A percentile compares a stretch with the other conserved stretches of the same genome.
These are phyloP conservation scores for Myoxocephalus aenaeus DNA, from an alignment of 2,797 vertebrate genomes.

Conservation along the genomic window DNA sequence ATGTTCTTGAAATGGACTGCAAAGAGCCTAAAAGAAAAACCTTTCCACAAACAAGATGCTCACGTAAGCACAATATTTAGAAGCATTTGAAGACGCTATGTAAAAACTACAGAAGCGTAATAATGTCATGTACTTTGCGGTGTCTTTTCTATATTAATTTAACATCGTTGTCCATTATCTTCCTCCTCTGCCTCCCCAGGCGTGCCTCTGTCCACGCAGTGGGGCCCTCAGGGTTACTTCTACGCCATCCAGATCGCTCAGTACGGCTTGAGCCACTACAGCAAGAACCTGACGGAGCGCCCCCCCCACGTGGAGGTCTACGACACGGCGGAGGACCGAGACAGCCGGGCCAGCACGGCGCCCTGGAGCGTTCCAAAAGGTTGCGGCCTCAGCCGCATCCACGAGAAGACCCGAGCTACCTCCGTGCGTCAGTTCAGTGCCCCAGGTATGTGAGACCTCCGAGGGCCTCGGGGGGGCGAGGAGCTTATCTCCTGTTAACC, in stretches of 20 bases:
- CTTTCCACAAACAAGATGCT: background rate
- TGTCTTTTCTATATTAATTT: slow-evolving; percentile 11
- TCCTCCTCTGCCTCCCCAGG: slow-evolving; percentile 77
- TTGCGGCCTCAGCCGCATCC: slow-evolving; percentile 85
- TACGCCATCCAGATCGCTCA: slow-evolving; percentile 99
- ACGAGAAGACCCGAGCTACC: slow-evolving; percentile 86
- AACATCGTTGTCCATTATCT: background rate
- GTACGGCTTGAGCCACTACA: slow-evolving; percentile 98
- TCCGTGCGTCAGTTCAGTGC: slow-evolving; percentile 90
- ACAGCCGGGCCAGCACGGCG: slow-evolving; percentile 63
- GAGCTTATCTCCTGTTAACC: slow-evolving; percentile 66
- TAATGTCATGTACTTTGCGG: background rate
- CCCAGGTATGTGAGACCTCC: slow-evolving; percentile 85
- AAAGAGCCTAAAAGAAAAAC: slow-evolving; percentile 18
- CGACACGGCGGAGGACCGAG: slow-evolving; percentile 90
- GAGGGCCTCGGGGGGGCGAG: background rate
- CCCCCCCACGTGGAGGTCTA: slow-evolving; percentile 92
- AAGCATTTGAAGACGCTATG: background rate
- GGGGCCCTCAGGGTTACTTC: slow-evolving; percentile 99
- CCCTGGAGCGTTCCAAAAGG: slow-evolving; percentile 91
- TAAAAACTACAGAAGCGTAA: background rate
- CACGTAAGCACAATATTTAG: background rate
- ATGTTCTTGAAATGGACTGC: slow-evolving; percentile 32
- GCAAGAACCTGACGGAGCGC: slow-evolving; percentile 97
- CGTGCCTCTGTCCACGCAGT: slow-evolving; percentile 97